A percentile compares a stretch with the other conserved stretches of the same genome.
phyloP scores from a whole-genome alignment of 1,140 invertebrate genomes.

The Maniola jurtina region DNA sequence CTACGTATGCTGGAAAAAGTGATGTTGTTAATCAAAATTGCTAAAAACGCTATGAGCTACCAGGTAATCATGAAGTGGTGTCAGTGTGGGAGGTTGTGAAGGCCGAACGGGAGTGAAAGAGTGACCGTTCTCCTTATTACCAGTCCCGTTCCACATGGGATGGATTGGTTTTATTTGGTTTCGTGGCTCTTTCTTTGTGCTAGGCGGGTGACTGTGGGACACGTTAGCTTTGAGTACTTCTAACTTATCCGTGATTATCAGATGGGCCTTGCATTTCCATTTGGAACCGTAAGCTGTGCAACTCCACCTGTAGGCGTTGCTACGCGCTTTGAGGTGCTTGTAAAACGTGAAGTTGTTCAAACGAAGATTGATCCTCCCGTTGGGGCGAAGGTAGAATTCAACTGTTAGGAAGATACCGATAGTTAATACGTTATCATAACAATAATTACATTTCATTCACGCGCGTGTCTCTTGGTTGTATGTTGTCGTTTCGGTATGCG shows the following conservation, averaged over 20 bases:
- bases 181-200: slow-evolving; percentile 44
- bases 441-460: no score
- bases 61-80: slow-evolving; percentile 62
- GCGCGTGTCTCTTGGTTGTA: no score
- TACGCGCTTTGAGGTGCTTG: slow-evolving; percentile 64
- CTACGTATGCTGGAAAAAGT: background rate
- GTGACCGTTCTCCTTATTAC: slow-evolving; percentile 39
- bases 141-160: slow-evolving; percentile 34
- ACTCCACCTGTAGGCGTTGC: slow-evolving; percentile 68
- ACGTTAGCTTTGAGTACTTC: slow-evolving; percentile 67
- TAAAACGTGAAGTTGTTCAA: slow-evolving; percentile 71
- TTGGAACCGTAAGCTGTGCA: slow-evolving; percentile 71
- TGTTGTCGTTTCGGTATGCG: no score
- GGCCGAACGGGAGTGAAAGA: slow-evolving; percentile 1
- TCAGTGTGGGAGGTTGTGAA: slow-evolving; percentile 28
- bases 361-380: slow-evolving; percentile 66
- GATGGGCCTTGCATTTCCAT: slow-evolving; percentile 69
- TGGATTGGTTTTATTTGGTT: slow-evolving; percentile 22
- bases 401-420: slow-evolving; percentile 51
- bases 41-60: slow-evolving; percentile 66
- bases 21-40: slow-evolving; percentile 32
- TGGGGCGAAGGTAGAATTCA: slow-evolving; percentile 67
- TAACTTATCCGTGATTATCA: slow-evolving; percentile 66
- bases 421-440: slow-evolving; percentile 21
- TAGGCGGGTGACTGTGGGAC: slow-evolving; percentile 60